Base-by-base conservation (phyloP, 2,113 vertebrate species). In the Indicator maculatus region DNA sequence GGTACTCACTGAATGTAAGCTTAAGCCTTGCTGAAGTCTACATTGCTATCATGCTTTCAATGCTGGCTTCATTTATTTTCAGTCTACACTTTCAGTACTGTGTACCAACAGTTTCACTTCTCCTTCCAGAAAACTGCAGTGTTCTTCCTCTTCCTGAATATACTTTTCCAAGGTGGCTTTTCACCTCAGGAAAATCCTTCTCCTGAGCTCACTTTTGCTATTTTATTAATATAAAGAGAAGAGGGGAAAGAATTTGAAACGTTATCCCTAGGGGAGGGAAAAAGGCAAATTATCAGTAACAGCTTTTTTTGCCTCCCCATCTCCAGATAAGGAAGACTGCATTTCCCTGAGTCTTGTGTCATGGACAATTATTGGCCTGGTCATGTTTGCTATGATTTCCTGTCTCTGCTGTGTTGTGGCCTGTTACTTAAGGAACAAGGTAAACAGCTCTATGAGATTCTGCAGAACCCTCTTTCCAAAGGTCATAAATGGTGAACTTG, bases 361-460 rank as follows among this genome's bases (percentile, higher is more conserved):
- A 82, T 98, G 97, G 97, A 70, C 98, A 78, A 95, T 96, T 44
- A 89, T 93, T 60, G 84, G 97, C 17, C 64, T 97, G 61, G 84
- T 86, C 9, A 75, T 16, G 61, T 88, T 96, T 86, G 74, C 66
- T 63, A 87, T 94, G 52, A 83, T 88, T 63, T 78, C 7, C 41
- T 96, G 80, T 86, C 45, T 97, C 39, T 96, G 86, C 78, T 98
- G 84, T 59, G 23, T 83, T 20, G 36, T 89, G 80, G 61, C 47
- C 27, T 97, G 84, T 77, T 95, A 89, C 93, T 56, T 98, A 86
- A 96, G 87, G 86, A 97, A 88, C 75, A 97, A 94, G 97, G 98
- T 98, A 82, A 97, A 95, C 17, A 59, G 64, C 36, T 55, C 20
- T 33, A 21, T 16, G 33, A 85, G 41, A 76, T 79, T 70, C 74